These are phyloP conservation scores for Chymomyza fuscimana DNA, from an alignment of 2,888 invertebrate species.

Conservation along the genomic window DNA sequence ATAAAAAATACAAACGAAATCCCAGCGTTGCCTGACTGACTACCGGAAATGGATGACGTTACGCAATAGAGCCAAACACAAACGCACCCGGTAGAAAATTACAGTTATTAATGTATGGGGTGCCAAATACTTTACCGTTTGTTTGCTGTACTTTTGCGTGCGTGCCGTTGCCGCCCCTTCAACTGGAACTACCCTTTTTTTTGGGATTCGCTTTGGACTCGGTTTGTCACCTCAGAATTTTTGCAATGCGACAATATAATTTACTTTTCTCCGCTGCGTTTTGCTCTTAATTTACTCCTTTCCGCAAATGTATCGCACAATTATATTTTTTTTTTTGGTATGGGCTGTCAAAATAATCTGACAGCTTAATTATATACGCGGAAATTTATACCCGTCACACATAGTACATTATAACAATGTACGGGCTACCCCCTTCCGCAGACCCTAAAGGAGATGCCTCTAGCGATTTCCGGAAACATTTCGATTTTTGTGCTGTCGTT, in stretches of 20 bases:
- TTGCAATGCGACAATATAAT: constrained; percentile 58
- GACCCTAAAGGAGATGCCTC: constrained; percentile 15
- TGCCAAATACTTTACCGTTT: constrained; percentile 54
- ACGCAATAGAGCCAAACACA: background rate
- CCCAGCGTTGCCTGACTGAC: background rate
- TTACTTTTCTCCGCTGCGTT: constrained; percentile 41
- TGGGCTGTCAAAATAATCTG: constrained; percentile 78
- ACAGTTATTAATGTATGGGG: constrained; percentile 70
- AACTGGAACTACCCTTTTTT: no score
- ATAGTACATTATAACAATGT: background rate
- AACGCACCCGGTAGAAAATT: constrained; percentile 56
- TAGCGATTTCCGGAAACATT: constrained; percentile 50
- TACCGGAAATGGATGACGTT: constrained; percentile 1
- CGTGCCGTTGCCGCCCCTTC: constrained; percentile 21
- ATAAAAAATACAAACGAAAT: background rate
- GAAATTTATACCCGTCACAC: constrained; percentile 51
- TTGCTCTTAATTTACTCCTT: constrained; percentile 46
- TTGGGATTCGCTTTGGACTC: background rate
- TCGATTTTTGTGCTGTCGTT: constrained; percentile 26
- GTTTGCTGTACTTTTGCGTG: constrained; percentile 22
- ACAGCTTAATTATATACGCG: constrained; percentile 78
- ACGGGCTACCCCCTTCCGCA: background rate
- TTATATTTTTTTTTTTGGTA: constrained; percentile 48
- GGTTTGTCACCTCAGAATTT: constrained; percentile 18
- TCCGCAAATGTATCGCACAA: constrained; percentile 47